A percentile compares a stretch with the other conserved stretches of the same genome.
These are phyloP conservation scores for Heliconius himera DNA, from an alignment of 1,140 invertebrate species.

Conservation along the genomic window DNA sequence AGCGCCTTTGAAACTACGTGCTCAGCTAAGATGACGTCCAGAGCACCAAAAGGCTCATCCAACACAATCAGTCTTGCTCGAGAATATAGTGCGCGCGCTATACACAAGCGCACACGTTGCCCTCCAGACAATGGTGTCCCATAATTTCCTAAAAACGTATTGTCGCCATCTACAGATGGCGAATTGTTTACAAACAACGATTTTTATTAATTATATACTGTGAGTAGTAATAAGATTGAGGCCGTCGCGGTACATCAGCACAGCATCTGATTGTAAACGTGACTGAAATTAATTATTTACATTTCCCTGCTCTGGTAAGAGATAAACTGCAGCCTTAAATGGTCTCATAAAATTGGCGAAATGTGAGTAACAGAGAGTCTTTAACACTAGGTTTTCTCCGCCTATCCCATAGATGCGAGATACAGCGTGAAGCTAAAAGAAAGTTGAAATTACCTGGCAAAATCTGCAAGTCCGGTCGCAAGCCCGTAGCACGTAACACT, in stretches of 20 bases:
- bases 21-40: slow-evolving; percentile 87
- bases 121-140: slow-evolving; percentile 88
- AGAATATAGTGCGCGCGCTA: slow-evolving; percentile 91
- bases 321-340: too few species aligned
- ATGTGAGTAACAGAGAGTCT: too few species aligned
- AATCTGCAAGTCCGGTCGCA: slow-evolving; percentile 87
- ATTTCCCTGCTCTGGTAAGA: too few species aligned
- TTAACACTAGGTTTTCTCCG: too few species aligned
- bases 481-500: slow-evolving; percentile 86
- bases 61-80: slow-evolving; percentile 86
- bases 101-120: slow-evolving; percentile 89
- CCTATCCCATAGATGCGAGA: too few species aligned
- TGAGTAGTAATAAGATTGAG: too few species aligned
- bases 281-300: too few species aligned
- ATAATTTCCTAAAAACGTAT: slow-evolving; percentile 87
- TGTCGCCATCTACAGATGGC: slow-evolving; percentile 81
- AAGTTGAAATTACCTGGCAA: slow-evolving; percentile 77
- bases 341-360: too few species aligned
- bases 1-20: slow-evolving; percentile 86
- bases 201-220: background rate
- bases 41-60: slow-evolving; percentile 89
- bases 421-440: background rate
- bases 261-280: too few species aligned
- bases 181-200: background rate
- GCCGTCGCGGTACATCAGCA: too few species aligned